Evolutionary conservation across 2,797 vertebrate genomes (phyloP).

Genomic region (Cyprinodon diabolis): DNA sequence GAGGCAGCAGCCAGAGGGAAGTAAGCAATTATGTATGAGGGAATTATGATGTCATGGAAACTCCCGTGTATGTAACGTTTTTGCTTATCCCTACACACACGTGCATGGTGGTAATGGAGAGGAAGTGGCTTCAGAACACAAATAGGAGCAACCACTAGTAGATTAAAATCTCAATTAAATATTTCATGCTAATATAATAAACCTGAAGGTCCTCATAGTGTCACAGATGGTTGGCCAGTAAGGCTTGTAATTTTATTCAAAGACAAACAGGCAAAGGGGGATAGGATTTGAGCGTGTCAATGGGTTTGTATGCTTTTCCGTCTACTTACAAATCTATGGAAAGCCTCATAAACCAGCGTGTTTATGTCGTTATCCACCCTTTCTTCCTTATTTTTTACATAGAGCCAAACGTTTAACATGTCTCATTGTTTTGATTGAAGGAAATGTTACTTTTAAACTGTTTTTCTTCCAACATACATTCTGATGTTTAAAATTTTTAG

Average conservation of each 20-base stretch:
- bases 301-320: slow-evolving; percentile 58
- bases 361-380: slow-evolving; percentile 6
- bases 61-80: slow-evolving; percentile 5
- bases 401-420: slow-evolving; percentile 13
- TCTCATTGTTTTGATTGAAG: slow-evolving; percentile 5
- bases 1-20: background rate
- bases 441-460: slow-evolving; percentile 9
- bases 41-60: slow-evolving; percentile 37
- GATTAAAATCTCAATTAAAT: slow-evolving; percentile 32
- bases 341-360: slow-evolving; percentile 16
- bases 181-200: slow-evolving; percentile 58
- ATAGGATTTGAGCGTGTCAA: slow-evolving; percentile 59
- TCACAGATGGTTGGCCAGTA: slow-evolving; percentile 64
- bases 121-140: slow-evolving; percentile 33
- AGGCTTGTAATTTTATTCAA: slow-evolving; percentile 56
- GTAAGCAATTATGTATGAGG: slow-evolving; percentile 23
- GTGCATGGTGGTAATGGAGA: slow-evolving; percentile 9
- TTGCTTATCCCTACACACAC: slow-evolving; percentile 19
- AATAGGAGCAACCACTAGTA: slow-evolving; percentile 44
- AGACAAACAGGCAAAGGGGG: slow-evolving; percentile 42
- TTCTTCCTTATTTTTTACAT: slow-evolving; percentile 12
- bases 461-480: slow-evolving; percentile 14
- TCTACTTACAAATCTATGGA: slow-evolving; percentile 27
- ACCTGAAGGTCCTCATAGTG: slow-evolving; percentile 63
- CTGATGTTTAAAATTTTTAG: slow-evolving; percentile 10